Conservation (phyloP, 2,113 vertebrate species). For the Lathamus discolor region DNA sequence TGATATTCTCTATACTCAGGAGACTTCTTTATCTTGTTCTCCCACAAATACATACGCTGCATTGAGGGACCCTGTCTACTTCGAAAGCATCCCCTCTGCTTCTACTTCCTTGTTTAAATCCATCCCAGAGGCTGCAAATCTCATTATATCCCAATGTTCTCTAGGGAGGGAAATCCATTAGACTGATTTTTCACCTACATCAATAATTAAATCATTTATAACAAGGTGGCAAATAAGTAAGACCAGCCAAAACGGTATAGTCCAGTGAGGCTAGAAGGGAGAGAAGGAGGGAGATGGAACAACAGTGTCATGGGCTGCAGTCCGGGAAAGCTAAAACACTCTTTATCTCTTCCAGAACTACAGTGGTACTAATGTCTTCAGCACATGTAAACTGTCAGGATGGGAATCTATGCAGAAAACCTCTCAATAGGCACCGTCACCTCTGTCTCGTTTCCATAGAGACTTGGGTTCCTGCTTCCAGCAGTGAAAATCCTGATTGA, state of each 20-base stretch:
- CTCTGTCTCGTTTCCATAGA: constrained; percentile 68
- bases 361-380: background rate
- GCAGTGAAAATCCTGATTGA: constrained; percentile 44
- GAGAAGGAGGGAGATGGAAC: background rate
- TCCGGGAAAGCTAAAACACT: background rate
- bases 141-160: background rate
- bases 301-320: accelerated
- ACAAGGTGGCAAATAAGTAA: background rate
- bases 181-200: background rate
- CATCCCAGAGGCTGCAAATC: background rate
- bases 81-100: background rate
- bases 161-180: background rate
- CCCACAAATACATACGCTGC: accelerated
- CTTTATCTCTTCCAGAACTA: background rate
- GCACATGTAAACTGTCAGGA: background rate
- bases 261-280: background rate
- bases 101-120: background rate
- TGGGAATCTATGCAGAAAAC: constrained; percentile 2
- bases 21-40: background rate
- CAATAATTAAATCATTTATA: background rate
- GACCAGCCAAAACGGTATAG: background rate
- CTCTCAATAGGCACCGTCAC: constrained; percentile 12
- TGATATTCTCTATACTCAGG: background rate
- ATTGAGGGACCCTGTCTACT: background rate
- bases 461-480: constrained; percentile 22